A percentile compares a stretch with the other conserved stretches of the same genome.
Evolutionary conservation across 2,113 vertebrate genomes (phyloP).

Genomic region (Psilopogon haemacephalus): DNA sequence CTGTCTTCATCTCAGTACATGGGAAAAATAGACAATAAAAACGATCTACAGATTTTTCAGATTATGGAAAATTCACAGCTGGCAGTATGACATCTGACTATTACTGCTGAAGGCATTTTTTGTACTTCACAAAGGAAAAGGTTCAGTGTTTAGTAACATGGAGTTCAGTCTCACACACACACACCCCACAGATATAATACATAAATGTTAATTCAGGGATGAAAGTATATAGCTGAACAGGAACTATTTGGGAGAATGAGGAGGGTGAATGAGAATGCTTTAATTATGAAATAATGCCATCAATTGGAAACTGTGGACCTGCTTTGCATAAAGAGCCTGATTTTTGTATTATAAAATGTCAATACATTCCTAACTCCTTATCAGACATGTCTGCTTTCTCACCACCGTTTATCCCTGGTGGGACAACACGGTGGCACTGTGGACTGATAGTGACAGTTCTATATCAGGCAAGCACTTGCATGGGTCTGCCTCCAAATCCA

Average conservation of each 20-base stretch:
- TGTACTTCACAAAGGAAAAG: background rate
- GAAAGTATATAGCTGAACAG: background rate
- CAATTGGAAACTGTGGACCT: background rate
- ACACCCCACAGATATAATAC: background rate
- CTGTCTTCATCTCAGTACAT: background rate
- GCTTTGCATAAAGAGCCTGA: background rate
- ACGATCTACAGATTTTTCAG: background rate
- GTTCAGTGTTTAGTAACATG: background rate
- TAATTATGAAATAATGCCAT: background rate
- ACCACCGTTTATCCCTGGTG: background rate
- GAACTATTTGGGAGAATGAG: background rate
- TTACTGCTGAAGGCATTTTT: background rate
- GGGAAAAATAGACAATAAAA: background rate
- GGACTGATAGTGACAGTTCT: background rate
- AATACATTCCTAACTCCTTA: background rate
- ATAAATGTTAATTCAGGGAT: conserved; percentile 23
- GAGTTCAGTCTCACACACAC: background rate
- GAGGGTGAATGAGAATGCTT: background rate
- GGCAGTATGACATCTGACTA: background rate
- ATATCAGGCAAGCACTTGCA: background rate
- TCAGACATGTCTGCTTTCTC: background rate
- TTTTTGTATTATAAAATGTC: background rate
- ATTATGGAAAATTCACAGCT: background rate
- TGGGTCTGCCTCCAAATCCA: background rate
- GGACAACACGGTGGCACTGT: background rate